Percentiles rank a stretch among this genome's conserved stretches.
These are phyloP conservation scores for Macropis europaea DNA, from an alignment of 2,888 invertebrate species.

Conservation along the genomic window DNA sequence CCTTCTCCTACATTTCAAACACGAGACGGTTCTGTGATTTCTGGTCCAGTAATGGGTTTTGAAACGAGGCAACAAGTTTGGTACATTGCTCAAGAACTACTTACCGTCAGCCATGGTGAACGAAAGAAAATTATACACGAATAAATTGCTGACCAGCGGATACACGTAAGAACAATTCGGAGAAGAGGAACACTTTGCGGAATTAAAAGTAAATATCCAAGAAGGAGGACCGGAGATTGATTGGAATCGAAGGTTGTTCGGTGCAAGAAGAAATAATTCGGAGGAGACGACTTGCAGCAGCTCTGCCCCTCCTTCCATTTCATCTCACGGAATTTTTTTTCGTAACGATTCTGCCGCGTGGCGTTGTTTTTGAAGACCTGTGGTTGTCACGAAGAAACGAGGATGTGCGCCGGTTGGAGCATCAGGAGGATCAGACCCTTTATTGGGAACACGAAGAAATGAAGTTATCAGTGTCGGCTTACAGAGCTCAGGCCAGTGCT, in stretches of 20 bases:
- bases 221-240: constrained; percentile 33
- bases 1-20: too few relatives aligned
- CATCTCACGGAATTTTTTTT: constrained; percentile 28
- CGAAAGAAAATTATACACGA: too few relatives aligned
- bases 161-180: background rate
- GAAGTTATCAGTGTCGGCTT: constrained; percentile 94
- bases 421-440: constrained; percentile 68
- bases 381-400: constrained; percentile 57
- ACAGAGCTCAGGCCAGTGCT: constrained; percentile 93
- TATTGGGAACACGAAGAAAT: constrained; percentile 80
- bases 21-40: background rate
- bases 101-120: too few relatives aligned
- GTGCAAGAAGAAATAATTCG: background rate
- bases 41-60: background rate
- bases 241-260: background rate
- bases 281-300: background rate
- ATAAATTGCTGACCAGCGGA: too few relatives aligned
- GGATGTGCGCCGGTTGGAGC: constrained; percentile 64
- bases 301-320: background rate
- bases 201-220: background rate
- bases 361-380: constrained; percentile 54
- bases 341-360: constrained; percentile 29
- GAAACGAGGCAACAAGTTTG: background rate
- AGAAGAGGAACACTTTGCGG: background rate
- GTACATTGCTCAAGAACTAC: too few relatives aligned